These are phyloP conservation scores for Caretta caretta DNA, from an alignment of 2,113 vertebrate genomes.

Conservation along the genomic window DNA sequence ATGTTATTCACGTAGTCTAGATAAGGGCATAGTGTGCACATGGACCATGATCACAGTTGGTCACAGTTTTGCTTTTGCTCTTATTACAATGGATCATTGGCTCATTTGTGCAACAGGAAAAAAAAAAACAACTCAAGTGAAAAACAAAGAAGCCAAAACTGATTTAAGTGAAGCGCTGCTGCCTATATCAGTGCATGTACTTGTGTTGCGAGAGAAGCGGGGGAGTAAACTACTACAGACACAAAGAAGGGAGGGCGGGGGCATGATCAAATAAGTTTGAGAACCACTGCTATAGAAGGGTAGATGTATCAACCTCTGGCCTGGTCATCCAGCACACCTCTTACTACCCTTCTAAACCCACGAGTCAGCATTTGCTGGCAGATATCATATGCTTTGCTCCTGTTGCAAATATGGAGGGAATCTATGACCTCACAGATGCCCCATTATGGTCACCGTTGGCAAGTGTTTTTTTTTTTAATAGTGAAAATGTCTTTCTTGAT, in stretches of 20 bases:
- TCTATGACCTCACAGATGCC: accelerated
- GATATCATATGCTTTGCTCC: neutral
- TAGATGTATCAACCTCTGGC: neutral
- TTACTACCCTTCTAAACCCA: neutral
- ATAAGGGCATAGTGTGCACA: too few species aligned
- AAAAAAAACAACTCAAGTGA: neutral
- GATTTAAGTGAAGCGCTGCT: neutral
- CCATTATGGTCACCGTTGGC: neutral
- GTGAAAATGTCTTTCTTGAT: neutral
- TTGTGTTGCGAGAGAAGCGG: neutral
- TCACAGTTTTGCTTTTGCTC: neutral
- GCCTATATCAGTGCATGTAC: neutral
- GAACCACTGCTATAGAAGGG: neutral
- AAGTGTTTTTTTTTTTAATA: neutral
- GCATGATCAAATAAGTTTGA: neutral
- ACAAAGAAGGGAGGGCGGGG: neutral
- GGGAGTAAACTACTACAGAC: neutral
- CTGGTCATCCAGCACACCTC: neutral
- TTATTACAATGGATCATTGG: neutral
- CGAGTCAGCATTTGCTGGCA: neutral
- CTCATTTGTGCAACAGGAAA: neutral
- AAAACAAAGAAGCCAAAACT: neutral
- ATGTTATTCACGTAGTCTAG: too few species aligned
- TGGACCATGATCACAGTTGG: neutral
- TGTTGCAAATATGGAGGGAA: neutral